phyloP scores from a whole-genome alignment of 2,888 invertebrate genomes.

The Mechanitis messenoides region DNA sequence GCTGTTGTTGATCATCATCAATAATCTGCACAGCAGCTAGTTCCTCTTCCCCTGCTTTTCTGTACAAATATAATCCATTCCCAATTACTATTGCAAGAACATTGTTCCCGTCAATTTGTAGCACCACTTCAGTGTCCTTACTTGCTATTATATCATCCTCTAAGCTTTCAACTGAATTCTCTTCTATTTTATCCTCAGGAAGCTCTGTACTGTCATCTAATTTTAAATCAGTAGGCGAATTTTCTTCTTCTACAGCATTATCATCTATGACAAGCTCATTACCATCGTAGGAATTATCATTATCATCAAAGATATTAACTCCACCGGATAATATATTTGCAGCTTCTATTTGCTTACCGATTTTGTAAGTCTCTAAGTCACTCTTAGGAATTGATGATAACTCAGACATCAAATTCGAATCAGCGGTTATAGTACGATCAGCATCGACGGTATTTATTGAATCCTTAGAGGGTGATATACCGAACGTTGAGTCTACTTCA shows the following conservation, averaged over 20 bases:
- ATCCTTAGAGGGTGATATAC: conserved; percentile 56
- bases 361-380: conserved; percentile 60
- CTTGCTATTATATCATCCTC: conserved; percentile 48
- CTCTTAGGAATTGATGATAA: conserved; percentile 57
- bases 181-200: conserved; percentile 39
- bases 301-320: conserved; percentile 71
- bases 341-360: conserved; percentile 68
- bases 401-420: conserved; percentile 50
- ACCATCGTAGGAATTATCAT: conserved; percentile 72
- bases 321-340: conserved; percentile 70
- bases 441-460: conserved; percentile 41
- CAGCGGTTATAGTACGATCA: conserved; percentile 42
- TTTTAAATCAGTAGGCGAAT: conserved; percentile 42
- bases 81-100: conserved; percentile 72
- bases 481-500: conserved; percentile 62
- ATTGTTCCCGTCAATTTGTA: conserved; percentile 69
- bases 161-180: conserved; percentile 36
- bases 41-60: conserved; percentile 62
- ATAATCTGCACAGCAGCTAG: conserved; percentile 67
- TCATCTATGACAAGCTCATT: conserved; percentile 72
- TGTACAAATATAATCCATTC: conserved; percentile 67
- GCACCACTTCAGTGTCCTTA: conserved; percentile 63
- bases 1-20: conserved; percentile 56
- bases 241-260: conserved; percentile 56
- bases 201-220: conserved; percentile 33